These are phyloP conservation scores for Ophion ventricosus DNA, from an alignment of 2,888 invertebrate genomes.

Conservation along the genomic window DNA sequence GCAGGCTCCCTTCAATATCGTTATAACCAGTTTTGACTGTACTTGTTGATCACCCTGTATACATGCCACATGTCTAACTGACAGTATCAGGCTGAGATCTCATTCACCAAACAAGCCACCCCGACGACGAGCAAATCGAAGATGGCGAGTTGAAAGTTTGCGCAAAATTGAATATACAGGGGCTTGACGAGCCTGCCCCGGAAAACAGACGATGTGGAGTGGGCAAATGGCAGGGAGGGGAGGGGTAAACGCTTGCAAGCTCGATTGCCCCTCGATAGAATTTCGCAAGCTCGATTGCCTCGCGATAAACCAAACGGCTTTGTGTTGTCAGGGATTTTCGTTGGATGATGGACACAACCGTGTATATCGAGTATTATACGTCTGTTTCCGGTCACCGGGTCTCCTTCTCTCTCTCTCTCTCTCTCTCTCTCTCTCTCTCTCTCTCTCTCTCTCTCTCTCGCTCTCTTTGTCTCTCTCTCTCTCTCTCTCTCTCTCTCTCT, in stretches of 20 bases:
- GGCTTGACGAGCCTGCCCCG: slow-evolving; percentile 40
- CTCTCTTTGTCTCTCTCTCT: neutral
- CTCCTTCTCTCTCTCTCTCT: neutral
- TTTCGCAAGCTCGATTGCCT: slow-evolving; percentile 39
- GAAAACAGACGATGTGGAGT: slow-evolving; percentile 2
- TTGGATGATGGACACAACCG: slow-evolving; percentile 20
- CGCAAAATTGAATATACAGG: slow-evolving; percentile 51
- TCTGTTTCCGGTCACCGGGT: slow-evolving; percentile 45
- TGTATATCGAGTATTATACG: slow-evolving; percentile 45
- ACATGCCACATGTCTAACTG: neutral
- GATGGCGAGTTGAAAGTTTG: slow-evolving; percentile 50
- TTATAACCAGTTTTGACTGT: too few relatives aligned
- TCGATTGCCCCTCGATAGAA: slow-evolving; percentile 36
- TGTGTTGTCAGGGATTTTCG: slow-evolving; percentile 40
- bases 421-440: neutral
- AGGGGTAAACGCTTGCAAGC: slow-evolving; percentile 18
- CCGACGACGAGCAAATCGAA: slow-evolving; percentile 33
- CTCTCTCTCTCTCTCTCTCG: neutral
- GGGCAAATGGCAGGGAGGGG: neutral
- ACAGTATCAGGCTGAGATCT: neutral
- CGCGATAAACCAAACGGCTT: slow-evolving; percentile 43
- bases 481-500: neutral
- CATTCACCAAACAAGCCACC: slow-evolving; percentile 32
- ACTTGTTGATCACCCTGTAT: neutral
- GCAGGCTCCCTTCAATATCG: too few relatives aligned